Conservation (phyloP, 2,113 vertebrate species). For the Chamaetylas fuelleborni region DNA sequence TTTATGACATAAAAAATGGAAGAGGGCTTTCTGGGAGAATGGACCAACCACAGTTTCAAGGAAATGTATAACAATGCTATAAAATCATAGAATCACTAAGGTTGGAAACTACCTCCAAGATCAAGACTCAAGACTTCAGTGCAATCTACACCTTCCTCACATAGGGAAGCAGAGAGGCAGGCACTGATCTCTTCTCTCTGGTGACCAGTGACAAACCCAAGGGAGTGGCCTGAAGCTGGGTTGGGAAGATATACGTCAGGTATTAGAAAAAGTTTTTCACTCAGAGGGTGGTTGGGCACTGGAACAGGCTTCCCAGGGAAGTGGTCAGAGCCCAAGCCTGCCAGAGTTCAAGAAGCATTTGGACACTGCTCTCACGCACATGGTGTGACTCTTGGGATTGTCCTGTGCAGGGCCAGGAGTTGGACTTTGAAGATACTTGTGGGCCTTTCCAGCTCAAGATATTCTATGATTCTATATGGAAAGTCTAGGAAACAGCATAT, state of each 20-base stretch:
- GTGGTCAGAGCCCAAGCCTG: background rate
- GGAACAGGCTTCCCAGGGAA: background rate
- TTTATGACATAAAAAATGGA: background rate
- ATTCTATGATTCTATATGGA: background rate
- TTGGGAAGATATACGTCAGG: accelerated
- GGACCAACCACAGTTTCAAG: background rate
- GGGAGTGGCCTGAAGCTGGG: background rate
- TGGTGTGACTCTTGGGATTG: background rate
- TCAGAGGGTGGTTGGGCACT: background rate
- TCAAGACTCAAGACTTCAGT: background rate
- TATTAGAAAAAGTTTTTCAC: background rate
- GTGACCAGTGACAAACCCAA: accelerated
- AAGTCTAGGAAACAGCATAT: background rate
- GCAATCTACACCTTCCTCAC: background rate
- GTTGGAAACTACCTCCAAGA: background rate
- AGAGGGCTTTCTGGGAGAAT: background rate
- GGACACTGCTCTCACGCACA: no score
- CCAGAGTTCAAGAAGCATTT: background rate
- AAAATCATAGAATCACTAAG: background rate
- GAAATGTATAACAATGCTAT: background rate
- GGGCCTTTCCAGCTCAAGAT: background rate
- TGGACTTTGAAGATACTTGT: background rate
- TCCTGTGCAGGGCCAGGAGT: background rate
- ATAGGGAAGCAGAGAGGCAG: background rate
- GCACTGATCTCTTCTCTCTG: background rate